A percentile compares a stretch with the other conserved stretches of the same genome.
Conservation (phyloP, 2,797 vertebrate species). For the Sebastes iracundus region DNA sequence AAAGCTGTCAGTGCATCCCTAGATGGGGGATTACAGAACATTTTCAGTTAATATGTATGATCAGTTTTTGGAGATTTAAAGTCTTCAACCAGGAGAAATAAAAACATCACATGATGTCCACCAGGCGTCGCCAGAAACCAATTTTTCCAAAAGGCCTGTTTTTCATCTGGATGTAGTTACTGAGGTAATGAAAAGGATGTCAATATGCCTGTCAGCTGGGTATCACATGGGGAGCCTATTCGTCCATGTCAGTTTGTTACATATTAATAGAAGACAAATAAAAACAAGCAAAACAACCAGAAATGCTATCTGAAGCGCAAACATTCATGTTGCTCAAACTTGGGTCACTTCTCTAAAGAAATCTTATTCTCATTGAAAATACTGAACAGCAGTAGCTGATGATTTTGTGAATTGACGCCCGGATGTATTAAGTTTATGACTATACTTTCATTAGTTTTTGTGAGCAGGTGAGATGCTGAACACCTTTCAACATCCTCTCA, state of each 20-base stretch:
- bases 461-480: background rate
- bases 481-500: background rate
- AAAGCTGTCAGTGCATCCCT: no score
- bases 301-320: background rate
- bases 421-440: background rate
- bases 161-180: conserved; percentile 8
- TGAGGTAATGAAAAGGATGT: conserved; percentile 30
- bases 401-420: background rate
- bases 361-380: background rate
- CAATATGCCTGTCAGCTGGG: conserved; percentile 21
- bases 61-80: background rate
- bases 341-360: background rate
- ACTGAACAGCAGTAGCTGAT: background rate
- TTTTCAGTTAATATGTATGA: no score
- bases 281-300: background rate
- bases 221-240: background rate
- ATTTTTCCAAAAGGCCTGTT: background rate
- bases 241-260: background rate
- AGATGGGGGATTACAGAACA: background rate
- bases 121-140: conserved; percentile 62
- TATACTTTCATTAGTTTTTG: background rate
- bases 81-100: background rate
- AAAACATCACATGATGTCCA: conserved; percentile 11
- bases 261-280: background rate
- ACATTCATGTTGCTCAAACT: background rate